phyloP scores from a whole-genome alignment of 2,888 invertebrate genomes.

The Acholoe squamosa region DNA sequence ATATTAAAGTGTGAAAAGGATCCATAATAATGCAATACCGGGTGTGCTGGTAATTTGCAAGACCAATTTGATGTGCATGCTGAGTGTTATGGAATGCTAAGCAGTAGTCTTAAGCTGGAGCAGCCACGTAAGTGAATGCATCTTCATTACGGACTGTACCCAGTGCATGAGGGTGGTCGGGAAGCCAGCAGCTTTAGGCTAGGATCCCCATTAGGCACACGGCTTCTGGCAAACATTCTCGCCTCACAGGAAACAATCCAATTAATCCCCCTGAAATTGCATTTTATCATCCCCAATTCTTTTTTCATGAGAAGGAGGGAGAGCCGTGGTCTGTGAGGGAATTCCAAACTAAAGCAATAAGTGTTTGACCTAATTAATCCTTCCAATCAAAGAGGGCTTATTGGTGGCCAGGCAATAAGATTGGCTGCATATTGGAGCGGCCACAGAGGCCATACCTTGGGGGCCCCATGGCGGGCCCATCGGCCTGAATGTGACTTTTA shows the following conservation, averaged over 20 bases:
- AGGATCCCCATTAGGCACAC: slow-evolving; percentile 3
- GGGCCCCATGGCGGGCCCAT: neutral
- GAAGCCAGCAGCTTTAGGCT: neutral
- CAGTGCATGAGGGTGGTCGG: neutral
- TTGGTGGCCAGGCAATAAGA: slow-evolving; percentile 25
- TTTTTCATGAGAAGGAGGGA: neutral
- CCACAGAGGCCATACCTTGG: neutral
- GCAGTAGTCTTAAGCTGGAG: neutral
- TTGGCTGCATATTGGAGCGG: slow-evolving; percentile 2
- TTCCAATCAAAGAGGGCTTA: slow-evolving; percentile 32
- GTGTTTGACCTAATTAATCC: slow-evolving; percentile 56
- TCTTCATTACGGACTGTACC: neutral
- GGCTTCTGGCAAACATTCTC: slow-evolving; percentile 47
- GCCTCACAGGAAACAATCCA: slow-evolving; percentile 53
- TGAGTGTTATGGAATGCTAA: neutral
- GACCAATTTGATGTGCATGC: neutral
- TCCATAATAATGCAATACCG: neutral
- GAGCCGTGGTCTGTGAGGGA: neutral
- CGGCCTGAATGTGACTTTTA: slow-evolving; percentile 49
- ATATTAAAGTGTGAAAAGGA: neutral
- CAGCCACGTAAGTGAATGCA: neutral
- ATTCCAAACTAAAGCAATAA: slow-evolving; percentile 17
- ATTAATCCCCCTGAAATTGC: slow-evolving; percentile 50
- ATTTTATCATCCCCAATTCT: neutral
- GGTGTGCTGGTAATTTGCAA: neutral